Percentiles rank a stretch among this genome's conserved stretches.
These are phyloP conservation scores for Macquaria australasica DNA, from an alignment of 2,113 vertebrate species.

Conservation along the genomic window DNA sequence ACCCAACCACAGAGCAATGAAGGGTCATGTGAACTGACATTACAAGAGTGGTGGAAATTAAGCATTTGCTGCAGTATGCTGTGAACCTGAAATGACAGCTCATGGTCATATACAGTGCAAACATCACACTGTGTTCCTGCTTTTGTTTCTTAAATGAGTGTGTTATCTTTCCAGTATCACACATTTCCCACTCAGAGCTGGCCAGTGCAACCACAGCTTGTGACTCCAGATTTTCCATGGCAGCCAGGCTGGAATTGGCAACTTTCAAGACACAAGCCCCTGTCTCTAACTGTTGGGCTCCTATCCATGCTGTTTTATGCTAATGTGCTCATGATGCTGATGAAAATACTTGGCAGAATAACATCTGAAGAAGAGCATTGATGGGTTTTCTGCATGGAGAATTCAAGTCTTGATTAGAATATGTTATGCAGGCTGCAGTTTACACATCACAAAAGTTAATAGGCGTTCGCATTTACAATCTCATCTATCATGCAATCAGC, in stretches of 20 bases:
- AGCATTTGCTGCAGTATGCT: neutral
- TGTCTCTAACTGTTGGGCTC: slow-evolving; percentile 3
- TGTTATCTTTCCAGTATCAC: slow-evolving; percentile 8
- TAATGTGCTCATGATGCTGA: slow-evolving; percentile 26
- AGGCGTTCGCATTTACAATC: neutral
- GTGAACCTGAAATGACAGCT: neutral
- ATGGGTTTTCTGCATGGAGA: neutral
- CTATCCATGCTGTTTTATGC: slow-evolving; percentile 14
- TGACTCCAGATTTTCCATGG: neutral
- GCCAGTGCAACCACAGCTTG: neutral
- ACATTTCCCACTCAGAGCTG: slow-evolving; percentile 26
- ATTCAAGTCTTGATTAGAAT: neutral
- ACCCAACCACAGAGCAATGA: neutral
- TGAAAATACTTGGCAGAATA: neutral
- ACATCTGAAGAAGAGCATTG: neutral
- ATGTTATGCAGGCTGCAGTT: too few species aligned
- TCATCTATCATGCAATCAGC: neutral
- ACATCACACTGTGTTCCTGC: neutral
- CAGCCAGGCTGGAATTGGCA: slow-evolving; percentile 16
- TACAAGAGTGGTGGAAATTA: neutral
- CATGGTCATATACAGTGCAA: neutral
- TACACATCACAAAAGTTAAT: neutral
- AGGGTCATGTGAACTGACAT: neutral
- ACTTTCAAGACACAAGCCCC: neutral
- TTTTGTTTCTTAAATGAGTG: slow-evolving; percentile 21